Percentiles rank a stretch among this genome's conserved stretches.
Evolutionary conservation across 2,797 vertebrate genomes (phyloP).

Genomic region (Oreonectes daqikongensis): DNA sequence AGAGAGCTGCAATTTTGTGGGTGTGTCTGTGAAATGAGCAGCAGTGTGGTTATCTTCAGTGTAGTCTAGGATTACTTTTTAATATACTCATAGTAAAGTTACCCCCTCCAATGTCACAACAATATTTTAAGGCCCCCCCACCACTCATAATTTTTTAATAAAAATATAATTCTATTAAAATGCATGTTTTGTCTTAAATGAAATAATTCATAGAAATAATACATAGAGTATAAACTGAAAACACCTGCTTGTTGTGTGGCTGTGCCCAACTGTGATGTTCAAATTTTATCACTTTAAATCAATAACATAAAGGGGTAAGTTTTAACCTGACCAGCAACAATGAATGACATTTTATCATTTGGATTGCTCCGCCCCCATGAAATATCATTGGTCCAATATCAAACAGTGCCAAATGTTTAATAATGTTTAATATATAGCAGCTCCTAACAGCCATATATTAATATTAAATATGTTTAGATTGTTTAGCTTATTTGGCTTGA

Average conservation of each 20-base stretch:
- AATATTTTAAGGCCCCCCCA: too few species aligned
- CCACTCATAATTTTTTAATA: too few species aligned
- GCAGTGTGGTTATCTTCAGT: background rate
- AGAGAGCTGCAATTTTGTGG: background rate
- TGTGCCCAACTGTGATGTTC: background rate
- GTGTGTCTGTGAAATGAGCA: conserved; percentile 3
- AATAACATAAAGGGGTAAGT: background rate
- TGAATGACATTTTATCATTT: background rate
- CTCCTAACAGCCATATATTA: background rate
- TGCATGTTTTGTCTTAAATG: too few species aligned
- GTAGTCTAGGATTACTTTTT: background rate
- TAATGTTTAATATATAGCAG: too few species aligned
- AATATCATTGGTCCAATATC: background rate
- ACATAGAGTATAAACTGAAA: too few species aligned
- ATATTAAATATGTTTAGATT: background rate
- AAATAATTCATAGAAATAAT: too few species aligned
- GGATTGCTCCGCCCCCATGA: background rate
- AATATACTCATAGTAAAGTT: background rate
- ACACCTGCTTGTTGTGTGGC: background rate
- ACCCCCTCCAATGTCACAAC: background rate
- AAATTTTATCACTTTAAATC: conserved; percentile 9
- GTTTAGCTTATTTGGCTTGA: background rate
- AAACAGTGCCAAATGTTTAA: background rate
- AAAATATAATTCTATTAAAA: too few species aligned
- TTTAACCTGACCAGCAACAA: background rate